A percentile compares a stretch with the other conserved stretches of the same genome.
These are phyloP conservation scores for Arion vulgaris DNA, from an alignment of 1,140 invertebrate species.

Conservation along the genomic window DNA sequence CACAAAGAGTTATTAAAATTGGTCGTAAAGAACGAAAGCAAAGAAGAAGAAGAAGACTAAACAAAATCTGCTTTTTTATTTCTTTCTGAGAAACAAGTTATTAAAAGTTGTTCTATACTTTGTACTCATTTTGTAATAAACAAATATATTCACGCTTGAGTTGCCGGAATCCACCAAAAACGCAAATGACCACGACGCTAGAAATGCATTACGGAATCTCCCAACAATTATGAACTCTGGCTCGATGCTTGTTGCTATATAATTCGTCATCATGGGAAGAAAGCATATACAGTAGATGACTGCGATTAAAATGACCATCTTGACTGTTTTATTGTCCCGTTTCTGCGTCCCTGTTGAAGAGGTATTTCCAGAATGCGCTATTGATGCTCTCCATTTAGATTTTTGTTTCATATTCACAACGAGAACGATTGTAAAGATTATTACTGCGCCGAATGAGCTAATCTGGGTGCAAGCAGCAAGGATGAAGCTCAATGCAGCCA, in stretches of 20 bases:
- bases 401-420: neutral
- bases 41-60: too few relatives aligned
- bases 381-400: neutral
- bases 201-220: neutral
- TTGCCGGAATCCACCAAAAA: neutral
- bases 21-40: too few relatives aligned
- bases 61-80: too few relatives aligned
- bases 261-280: neutral
- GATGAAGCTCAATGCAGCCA: neutral
- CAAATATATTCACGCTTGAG: neutral
- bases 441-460: neutral
- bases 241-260: neutral
- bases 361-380: neutral
- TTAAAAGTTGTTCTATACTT: neutral
- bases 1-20: too few relatives aligned
- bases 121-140: neutral
- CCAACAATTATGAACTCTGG: neutral
- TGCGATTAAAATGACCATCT: neutral
- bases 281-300: neutral
- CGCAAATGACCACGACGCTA: neutral
- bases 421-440: neutral
- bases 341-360: neutral
- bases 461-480: neutral
- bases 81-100: neutral
- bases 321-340: neutral